Conservation (phyloP, 92 coral and sea anemone genomes). For the Zoanthus sansibaricus region DNA sequence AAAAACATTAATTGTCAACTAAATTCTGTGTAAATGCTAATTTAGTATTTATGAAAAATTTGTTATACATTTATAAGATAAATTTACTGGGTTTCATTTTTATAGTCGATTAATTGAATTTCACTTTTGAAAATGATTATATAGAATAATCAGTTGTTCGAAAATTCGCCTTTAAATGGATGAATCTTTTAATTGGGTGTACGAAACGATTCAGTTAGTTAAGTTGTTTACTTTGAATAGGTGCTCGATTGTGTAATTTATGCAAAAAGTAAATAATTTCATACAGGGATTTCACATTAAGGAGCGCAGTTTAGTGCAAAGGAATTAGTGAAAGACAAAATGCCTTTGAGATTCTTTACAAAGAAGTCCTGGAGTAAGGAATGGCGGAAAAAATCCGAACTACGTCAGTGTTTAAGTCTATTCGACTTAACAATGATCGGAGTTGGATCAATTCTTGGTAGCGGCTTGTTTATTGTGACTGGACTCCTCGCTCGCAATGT, state of each 20-base stretch:
- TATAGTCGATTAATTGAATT: too few species aligned
- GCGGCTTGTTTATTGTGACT: conserved; percentile 63
- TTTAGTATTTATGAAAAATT: too few species aligned
- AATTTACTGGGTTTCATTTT: too few species aligned
- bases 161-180: too few species aligned
- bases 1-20: too few species aligned
- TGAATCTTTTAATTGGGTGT: too few species aligned
- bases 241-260: not conserved
- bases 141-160: too few species aligned
- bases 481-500: conserved; percentile 57
- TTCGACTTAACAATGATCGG: conserved; percentile 59
- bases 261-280: not conserved
- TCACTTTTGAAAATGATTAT: too few species aligned
- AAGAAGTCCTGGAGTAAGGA: conserved; percentile 18
- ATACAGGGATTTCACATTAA: not conserved
- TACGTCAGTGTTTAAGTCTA: conserved; percentile 11
- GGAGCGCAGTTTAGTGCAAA: not conserved
- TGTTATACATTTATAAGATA: too few species aligned
- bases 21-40: too few species aligned
- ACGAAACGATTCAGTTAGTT: too few species aligned
- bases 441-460: conserved; percentile 56
- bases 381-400: conserved; percentile 12
- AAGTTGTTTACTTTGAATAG: too few species aligned
- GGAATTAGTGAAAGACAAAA: not conserved
- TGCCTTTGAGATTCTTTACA: not conserved